Evolutionary conservation across 2,113 vertebrate species (phyloP).

Genomic region (Tragelaphus scriptus): DNA sequence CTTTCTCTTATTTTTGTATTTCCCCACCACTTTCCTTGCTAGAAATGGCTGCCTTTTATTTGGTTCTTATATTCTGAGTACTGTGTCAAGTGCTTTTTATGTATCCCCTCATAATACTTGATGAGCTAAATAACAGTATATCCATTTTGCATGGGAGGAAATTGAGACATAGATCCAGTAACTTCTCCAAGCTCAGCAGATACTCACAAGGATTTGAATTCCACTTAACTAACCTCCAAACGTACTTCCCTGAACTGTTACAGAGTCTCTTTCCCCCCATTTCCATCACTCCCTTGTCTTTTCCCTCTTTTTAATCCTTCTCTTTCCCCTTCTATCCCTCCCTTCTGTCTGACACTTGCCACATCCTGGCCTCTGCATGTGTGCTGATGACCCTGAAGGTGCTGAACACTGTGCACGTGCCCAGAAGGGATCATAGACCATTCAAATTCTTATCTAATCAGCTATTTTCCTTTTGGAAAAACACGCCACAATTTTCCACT

Average conservation of each 20-base stretch:
- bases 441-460: constrained; percentile 71
- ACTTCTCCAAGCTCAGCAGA: neutral
- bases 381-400: constrained; percentile 34
- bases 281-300: neutral
- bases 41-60: neutral
- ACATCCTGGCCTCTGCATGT: neutral
- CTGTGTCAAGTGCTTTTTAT: neutral
- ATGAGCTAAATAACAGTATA: neutral
- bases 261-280: neutral
- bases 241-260: neutral
- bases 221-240: neutral
- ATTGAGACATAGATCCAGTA: neutral
- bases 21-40: neutral
- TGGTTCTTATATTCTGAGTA: neutral
- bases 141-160: neutral
- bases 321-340: neutral
- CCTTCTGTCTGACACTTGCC: neutral
- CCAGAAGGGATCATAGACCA: constrained; percentile 60
- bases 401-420: constrained; percentile 45
- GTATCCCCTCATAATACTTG: neutral
- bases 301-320: neutral
- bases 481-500: constrained; percentile 60
- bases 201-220: neutral
- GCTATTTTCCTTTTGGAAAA: constrained; percentile 55
- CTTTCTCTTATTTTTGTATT: neutral